These are phyloP conservation scores for Erythrolamprus reginae DNA, from an alignment of 2,113 vertebrate species.

Conservation along the genomic window DNA sequence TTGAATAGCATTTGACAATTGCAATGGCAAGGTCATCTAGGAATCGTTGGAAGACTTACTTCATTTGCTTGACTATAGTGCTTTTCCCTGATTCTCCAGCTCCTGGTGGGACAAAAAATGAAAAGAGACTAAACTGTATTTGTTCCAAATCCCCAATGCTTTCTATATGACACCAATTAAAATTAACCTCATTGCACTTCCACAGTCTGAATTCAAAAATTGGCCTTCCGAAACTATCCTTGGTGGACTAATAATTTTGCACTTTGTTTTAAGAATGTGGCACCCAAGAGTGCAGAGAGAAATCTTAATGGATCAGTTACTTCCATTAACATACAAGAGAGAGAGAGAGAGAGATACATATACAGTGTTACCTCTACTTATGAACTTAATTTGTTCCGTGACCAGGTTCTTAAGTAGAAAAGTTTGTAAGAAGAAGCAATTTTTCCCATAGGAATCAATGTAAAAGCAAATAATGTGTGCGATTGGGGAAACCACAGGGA, in stretches of 20 bases:
- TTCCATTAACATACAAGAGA: not conserved
- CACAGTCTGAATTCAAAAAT: not conserved
- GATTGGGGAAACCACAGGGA: no score
- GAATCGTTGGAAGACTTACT: constrained; percentile 75
- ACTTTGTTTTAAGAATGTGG: not conserved
- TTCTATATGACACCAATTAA: not conserved
- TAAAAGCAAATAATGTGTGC: no score
- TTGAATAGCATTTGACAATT: not conserved
- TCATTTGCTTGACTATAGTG: constrained; percentile 99
- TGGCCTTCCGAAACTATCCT: not conserved
- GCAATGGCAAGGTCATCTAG: not conserved
- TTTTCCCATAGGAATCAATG: no score
- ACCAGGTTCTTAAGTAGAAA: no score
- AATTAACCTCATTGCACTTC: not conserved
- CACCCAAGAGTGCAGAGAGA: not conserved
- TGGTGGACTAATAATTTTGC: not conserved
- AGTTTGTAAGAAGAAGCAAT: no score
- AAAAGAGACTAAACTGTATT: not conserved
- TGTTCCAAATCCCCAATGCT: not conserved
- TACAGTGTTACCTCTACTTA: no score
- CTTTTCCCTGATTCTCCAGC: constrained; percentile 97
- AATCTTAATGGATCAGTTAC: not conserved
- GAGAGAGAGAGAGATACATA: no score
- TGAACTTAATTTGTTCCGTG: no score
- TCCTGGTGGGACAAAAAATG: constrained; percentile 65